These are phyloP conservation scores for Strix occidentalis DNA, from an alignment of 2,797 vertebrate genomes.

Conservation along the genomic window DNA sequence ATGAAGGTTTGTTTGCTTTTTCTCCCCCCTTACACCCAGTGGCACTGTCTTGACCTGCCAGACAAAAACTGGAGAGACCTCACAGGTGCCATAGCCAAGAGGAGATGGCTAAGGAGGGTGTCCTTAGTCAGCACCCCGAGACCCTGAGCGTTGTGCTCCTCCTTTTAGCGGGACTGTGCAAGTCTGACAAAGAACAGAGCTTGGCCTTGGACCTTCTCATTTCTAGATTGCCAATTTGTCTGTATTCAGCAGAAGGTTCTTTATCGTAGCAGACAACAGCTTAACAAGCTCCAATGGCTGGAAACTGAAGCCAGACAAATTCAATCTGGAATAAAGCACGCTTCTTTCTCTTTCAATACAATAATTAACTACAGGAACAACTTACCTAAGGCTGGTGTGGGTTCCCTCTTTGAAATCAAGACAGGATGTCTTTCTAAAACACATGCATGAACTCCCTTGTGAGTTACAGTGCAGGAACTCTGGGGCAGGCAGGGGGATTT, in stretches of 20 bases:
- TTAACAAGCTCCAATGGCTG: conserved; percentile 1
- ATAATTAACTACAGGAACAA: conserved; percentile 18
- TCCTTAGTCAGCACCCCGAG: accelerated
- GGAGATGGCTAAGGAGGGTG: background rate
- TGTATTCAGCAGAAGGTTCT: background rate
- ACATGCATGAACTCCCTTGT: background rate
- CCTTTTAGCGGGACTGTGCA: background rate
- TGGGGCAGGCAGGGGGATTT: background rate
- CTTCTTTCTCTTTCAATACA: background rate
- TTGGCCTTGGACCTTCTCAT: background rate
- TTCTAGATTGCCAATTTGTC: background rate
- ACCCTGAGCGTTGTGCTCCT: background rate
- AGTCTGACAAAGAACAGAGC: background rate
- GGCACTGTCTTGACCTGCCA: background rate
- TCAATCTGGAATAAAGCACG: background rate
- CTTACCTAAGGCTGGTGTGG: background rate
- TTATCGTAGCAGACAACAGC: conserved; percentile 2
- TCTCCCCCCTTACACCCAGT: background rate
- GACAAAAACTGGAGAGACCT: background rate
- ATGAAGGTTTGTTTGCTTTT: background rate
- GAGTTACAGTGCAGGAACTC: background rate
- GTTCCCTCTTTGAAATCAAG: background rate
- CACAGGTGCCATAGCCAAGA: background rate
- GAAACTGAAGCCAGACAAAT: background rate
- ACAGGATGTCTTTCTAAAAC: background rate